Evolutionary conservation across 2,797 vertebrate species (phyloP), one percentile per base, ranked within the genome.

Genomic region (Sebastiscus tertius): DNA sequence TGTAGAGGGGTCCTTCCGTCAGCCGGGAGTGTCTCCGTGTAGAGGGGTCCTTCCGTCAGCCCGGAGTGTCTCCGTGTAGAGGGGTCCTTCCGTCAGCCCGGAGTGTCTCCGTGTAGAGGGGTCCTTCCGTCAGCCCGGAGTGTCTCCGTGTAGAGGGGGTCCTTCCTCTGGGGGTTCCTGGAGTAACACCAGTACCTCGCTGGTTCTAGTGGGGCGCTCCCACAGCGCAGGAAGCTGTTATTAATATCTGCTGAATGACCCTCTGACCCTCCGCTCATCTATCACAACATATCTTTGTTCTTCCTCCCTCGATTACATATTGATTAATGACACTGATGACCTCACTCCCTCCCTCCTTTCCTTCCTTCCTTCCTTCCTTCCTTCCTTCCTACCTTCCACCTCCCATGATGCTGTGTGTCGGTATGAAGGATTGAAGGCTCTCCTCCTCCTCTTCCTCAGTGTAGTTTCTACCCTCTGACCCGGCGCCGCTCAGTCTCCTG

Each of bases 371-470:
- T 42, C 39, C 39, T 42, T 20, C 65, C 58, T 71, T 61, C 61
- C 78, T 81, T 16, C 60, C 58, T 71, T 61, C 61, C 81, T 81
- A 79, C 61, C 84, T 76, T 76, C 68, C 63, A 31, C 24, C 67
- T 77, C 75, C 49, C 69, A 58, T 77, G n/a, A 82, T 76, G 59
- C 69, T 39, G 24, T 26, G 13, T 56, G 54, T 9, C 27, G 2
- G 34, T 55, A 11, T 59, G 75, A 63, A 56, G 59, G 27, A 70
- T 65, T 36, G 18, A 61, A 12, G 20, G 13, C n/a, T 72, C 55
- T 29, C 54, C 42, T 65, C 22, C 46, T 18, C 36, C 22, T 61
- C 46, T 3, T 27, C 60, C n/a, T 64, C 29, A 14, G 36, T 39
- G 36, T 39, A 14, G 36, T 39, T 39, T 39, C 36, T 42, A 42